Conservation (phyloP, 2,888 invertebrate genomes). For the Lagria hirta region DNA sequence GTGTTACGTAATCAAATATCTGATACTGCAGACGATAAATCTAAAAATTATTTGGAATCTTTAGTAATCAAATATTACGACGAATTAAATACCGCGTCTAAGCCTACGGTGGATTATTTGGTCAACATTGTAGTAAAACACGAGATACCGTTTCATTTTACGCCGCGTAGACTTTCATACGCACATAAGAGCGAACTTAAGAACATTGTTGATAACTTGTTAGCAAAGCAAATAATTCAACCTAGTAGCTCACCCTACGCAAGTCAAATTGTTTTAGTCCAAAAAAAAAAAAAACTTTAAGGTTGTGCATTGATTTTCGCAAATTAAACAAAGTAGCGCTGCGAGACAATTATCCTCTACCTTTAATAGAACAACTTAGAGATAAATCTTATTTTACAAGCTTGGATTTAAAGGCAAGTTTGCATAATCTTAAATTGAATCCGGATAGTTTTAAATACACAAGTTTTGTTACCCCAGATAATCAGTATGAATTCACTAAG, state of each 20-base stretch:
- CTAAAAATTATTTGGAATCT: too few relatives aligned
- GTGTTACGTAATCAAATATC: too few relatives aligned
- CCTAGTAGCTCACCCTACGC: conserved; percentile 37
- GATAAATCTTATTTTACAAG: conserved; percentile 28
- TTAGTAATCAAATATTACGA: too few relatives aligned
- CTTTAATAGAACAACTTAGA: conserved; percentile 32
- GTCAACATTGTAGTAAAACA: background rate
- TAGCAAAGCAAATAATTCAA: conserved; percentile 19
- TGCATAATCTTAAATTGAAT: conserved; percentile 29
- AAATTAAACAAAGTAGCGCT: conserved; percentile 36
- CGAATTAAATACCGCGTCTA: too few relatives aligned
- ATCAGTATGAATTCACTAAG: conserved; percentile 30
- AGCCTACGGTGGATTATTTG: background rate
- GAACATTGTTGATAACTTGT: background rate
- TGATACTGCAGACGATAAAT: too few relatives aligned
- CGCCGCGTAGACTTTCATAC: background rate
- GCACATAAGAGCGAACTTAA: background rate
- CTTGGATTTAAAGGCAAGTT: conserved; percentile 33
- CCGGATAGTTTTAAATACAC: conserved; percentile 30
- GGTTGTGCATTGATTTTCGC: conserved; percentile 40
- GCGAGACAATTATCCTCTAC: conserved; percentile 36
- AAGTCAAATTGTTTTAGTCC: conserved; percentile 33
- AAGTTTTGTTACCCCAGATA: conserved; percentile 32
- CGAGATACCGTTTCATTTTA: background rate
- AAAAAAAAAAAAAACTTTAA: conserved; percentile 37